phyloP scores from a whole-genome alignment of 2,888 invertebrate species.

The Drosophila yooni region DNA sequence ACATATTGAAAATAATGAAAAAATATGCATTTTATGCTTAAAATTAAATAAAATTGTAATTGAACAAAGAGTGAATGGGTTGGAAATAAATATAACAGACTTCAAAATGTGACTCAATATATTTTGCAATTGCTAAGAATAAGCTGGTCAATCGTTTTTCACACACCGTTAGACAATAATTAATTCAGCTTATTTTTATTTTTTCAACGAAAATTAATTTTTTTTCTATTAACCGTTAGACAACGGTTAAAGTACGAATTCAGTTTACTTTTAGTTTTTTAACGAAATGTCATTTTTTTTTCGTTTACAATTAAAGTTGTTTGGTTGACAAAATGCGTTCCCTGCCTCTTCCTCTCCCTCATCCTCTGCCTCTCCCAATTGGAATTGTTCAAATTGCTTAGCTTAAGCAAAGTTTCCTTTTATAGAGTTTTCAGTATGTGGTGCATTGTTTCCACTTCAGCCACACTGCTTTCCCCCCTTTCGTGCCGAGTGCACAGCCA shows the following conservation, averaged over 20 bases:
- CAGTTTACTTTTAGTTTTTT: background rate
- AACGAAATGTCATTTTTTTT: background rate
- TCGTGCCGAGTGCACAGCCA: slow-evolving; percentile 27
- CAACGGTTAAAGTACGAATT: background rate
- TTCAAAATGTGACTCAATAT: background rate
- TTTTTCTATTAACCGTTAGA: no score
- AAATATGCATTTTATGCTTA: background rate
- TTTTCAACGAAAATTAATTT: background rate
- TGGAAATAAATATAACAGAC: background rate
- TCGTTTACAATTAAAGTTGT: background rate
- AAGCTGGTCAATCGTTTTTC: no score
- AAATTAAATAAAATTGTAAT: background rate
- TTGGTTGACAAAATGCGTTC: background rate
- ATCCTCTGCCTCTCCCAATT: background rate
- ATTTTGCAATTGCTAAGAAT: background rate
- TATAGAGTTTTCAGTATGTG: slow-evolving; percentile 20
- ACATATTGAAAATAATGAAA: background rate
- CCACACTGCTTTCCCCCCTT: background rate
- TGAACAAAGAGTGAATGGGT: background rate
- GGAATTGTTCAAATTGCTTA: slow-evolving; percentile 27
- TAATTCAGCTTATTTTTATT: background rate
- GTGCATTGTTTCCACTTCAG: slow-evolving; percentile 8
- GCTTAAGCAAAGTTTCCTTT: slow-evolving; percentile 27
- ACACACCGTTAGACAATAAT: no score
- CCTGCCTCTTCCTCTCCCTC: no score